Base-by-base conservation (phyloP, 2,888 invertebrate genomes). In the Coenonympha arcania region DNA sequence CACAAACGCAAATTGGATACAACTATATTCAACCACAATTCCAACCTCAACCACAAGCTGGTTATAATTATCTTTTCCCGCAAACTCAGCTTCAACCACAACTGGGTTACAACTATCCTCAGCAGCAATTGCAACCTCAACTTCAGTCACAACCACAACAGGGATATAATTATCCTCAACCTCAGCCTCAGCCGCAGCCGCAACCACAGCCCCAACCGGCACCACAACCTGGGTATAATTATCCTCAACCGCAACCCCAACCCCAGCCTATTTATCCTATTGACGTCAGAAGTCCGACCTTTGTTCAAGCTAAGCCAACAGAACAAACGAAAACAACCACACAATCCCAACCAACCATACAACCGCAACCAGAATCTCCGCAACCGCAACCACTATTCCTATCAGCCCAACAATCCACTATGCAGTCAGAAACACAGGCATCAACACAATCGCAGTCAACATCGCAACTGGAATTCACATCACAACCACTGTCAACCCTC, bases 301-400 rank as follows among this genome's bases (percentile, higher is more conserved):
- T 9, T 22, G 2, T 22, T 43, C 8, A 31, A 13, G 5, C 31
- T 4, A 9, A 3, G 9, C 22, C 43, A 33, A 31, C 31, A 11
- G 15, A 20, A 30, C 22, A 43, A 31, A 31, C 31, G 8, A 43
- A 22, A 9, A 30, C 43, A 4, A 11, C 15, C 4, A 18, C 43
- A 22, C 31, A 31, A 31, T 6, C 44, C 6, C 31, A 56, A 37
- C 46, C 52, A 18, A 36, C 52, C 8, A 15, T 11, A 8, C 39
- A 24, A 36, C 41, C 50, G 9, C 53, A 53, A 33, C 48, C 42
- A 6, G 48, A 50, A 36, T 40, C 49, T 6, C 45, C 50, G 4
- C 51, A 50, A 9, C 34, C 45, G 18, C 9, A n/a, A n/a, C 3
- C 34, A 18, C 4, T 9, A 3, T 34, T 19, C 8, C 5, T 34